phyloP scores from a whole-genome alignment of 2,113 vertebrate species.

The Poeciliopsis turrubarensis region DNA sequence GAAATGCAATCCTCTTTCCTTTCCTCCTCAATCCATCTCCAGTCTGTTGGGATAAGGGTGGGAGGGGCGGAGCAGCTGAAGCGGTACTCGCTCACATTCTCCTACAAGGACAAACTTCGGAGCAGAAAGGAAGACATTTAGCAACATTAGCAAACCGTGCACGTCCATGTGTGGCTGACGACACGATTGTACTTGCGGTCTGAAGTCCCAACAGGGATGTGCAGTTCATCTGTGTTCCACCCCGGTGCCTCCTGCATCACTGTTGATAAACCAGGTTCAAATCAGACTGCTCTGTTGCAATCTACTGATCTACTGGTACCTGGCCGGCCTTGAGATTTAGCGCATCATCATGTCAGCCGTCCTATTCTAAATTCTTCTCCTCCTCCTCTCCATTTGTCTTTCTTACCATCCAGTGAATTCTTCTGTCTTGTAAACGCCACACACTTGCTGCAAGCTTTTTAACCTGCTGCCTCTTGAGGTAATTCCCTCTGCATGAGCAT shows the following conservation, averaged over 20 bases:
- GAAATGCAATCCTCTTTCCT: constrained; percentile 53
- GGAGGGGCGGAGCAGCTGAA: constrained; percentile 27
- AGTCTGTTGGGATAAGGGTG: neutral
- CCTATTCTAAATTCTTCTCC: constrained; percentile 9
- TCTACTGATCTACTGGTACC: constrained; percentile 52
- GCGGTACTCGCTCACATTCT: constrained; percentile 44
- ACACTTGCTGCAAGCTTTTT: constrained; percentile 7
- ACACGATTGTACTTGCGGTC: constrained; percentile 1
- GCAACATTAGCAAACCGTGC: constrained; percentile 38
- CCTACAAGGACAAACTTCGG: constrained; percentile 53
- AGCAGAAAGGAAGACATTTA: constrained; percentile 31
- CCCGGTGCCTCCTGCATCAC: constrained; percentile 32
- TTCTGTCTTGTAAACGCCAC: constrained; percentile 26
- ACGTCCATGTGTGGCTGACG: neutral
- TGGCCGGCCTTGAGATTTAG: constrained; percentile 38
- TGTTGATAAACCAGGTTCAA: constrained; percentile 45
- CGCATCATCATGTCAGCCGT: constrained; percentile 8
- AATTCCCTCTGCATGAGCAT: neutral
- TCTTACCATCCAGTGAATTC: neutral
- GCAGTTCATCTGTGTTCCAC: constrained; percentile 42
- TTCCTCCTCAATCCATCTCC: constrained; percentile 9
- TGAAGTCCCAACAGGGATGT: constrained; percentile 1
- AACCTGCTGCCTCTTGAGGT: constrained; percentile 14
- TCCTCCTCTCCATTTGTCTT: constrained; percentile 16
- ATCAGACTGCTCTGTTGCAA: constrained; percentile 46